A percentile compares a stretch with the other conserved stretches of the same genome.
Conservation (phyloP, 2,888 invertebrate species). For the Drosophila paranaensis region DNA sequence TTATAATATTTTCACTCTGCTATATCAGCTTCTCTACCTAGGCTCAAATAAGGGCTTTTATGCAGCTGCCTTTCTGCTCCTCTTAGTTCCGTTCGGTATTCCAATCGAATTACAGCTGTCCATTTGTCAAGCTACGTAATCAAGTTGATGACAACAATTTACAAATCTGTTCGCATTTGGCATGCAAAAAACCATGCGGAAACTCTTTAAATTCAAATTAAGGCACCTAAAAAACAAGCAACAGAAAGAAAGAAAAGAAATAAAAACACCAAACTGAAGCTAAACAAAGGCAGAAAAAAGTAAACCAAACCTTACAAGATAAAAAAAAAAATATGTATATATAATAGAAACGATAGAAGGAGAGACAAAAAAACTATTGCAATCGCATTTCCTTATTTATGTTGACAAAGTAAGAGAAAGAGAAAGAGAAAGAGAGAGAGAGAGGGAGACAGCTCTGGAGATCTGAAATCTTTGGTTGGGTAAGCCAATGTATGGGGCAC, state of each 20-base stretch:
- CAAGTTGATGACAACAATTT: conserved; percentile 55
- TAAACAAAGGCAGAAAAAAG: conserved; percentile 47
- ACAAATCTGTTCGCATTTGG: conserved; percentile 48
- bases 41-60: not conserved
- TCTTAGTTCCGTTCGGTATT: conserved; percentile 3
- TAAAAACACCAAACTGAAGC: conserved; percentile 14
- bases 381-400: conserved; percentile 68
- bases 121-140: conserved; percentile 43
- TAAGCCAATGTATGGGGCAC: conserved; percentile 27
- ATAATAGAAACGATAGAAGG: conserved; percentile 42
- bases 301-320: conserved; percentile 45
- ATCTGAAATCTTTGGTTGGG: conserved; percentile 28
- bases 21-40: not conserved
- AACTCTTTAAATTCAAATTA: conserved; percentile 76
- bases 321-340: conserved; percentile 23
- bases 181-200: conserved; percentile 65
- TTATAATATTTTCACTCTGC: not conserved
- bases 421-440: not conserved
- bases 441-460: conserved; percentile 12
- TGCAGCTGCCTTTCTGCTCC: not conserved
- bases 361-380: conserved; percentile 52
- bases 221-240: conserved; percentile 51
- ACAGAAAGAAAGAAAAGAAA: not conserved
- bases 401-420: conserved; percentile 39
- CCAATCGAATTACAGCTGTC: conserved; percentile 23